Evolutionary conservation across 1,140 invertebrate genomes (phyloP).

Genomic region (Lycorma delicatula): DNA sequence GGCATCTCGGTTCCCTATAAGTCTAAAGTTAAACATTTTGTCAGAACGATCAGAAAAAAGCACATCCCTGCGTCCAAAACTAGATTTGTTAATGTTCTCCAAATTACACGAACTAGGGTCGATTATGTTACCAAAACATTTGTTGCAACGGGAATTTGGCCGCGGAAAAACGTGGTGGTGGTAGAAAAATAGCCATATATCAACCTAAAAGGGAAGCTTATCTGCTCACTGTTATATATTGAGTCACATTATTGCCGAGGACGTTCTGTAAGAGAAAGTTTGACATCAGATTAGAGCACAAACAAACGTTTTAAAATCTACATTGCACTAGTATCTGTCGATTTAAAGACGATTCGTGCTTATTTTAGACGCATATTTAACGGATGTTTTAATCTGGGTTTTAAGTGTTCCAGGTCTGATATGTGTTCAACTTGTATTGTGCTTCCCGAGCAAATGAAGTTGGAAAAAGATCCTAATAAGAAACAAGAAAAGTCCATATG

Average conservation of each 20-base stretch:
- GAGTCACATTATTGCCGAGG: not conserved
- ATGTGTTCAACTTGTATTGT: not conserved
- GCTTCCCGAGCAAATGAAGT: not conserved
- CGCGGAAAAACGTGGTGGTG: too few relatives aligned
- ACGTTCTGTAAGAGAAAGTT: not conserved
- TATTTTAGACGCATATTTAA: not conserved
- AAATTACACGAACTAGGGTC: not conserved
- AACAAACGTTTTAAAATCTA: not conserved
- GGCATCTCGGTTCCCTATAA: not conserved
- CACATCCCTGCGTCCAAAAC: not conserved
- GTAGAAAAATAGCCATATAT: not conserved
- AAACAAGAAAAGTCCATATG: not conserved
- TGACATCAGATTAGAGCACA: not conserved
- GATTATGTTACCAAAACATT: not conserved
- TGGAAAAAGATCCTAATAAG: not conserved
- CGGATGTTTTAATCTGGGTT: not conserved
- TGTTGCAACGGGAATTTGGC: not conserved
- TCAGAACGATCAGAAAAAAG: not conserved
- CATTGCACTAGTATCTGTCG: not conserved
- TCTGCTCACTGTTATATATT: not conserved
- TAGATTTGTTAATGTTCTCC: not conserved
- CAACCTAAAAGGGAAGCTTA: not conserved
- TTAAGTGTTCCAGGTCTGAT: not conserved
- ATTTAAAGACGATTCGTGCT: not conserved
- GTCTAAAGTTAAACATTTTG: not conserved